Evolutionary conservation across 2,888 invertebrate genomes (phyloP), one percentile per base, ranked within the genome.

Genomic region (Melanophora roralis): DNA sequence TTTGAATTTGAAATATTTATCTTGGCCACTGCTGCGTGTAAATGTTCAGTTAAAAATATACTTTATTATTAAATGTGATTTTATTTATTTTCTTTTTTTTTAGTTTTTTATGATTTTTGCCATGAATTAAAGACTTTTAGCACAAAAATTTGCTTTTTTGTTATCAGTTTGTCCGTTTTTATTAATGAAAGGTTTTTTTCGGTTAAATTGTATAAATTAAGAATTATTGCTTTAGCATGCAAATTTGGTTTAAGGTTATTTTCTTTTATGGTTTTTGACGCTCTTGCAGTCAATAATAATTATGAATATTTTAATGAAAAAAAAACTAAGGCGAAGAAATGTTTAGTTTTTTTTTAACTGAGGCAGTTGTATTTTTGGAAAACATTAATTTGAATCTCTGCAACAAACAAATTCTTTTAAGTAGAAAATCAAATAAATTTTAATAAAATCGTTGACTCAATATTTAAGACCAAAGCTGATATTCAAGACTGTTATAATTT

Each of bases 151-250:
- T 8, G 1, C 14, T 23, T 38, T 67, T 53, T 23, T 5, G 6
- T 9, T 7, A n/a, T 47, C 27, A 2, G 16, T 16, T 34, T n/a
- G 38, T 45, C 45, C 43, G n/a, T 38, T 23, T 62, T 73, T 53
- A 71, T 57, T 67, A 76, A 76, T 79, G 36, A 76, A 76, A 76
- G 67, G 65, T 67, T 76, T 76, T 51, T 76, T 51, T 21, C 36
- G 83, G 83, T 72, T 51, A 84, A 78, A 84, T 85, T 71, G 84
- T 84, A 84, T 87, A 88, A 87, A 87, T 87, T 86, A 87, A 88
- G 88, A 87, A 87, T 87, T 87, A 87, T 87, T 85, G 88, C 87
- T 86, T 86, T 85, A 73, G 85, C 86, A 87, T 87, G 87, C 87
- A 87, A 87, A 87, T 87, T 87, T n/a, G n/a, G n/a, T n/a, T 82